Evolutionary conservation across 2,113 vertebrate species (phyloP).

Genomic region (Mirounga angustirostris): DNA sequence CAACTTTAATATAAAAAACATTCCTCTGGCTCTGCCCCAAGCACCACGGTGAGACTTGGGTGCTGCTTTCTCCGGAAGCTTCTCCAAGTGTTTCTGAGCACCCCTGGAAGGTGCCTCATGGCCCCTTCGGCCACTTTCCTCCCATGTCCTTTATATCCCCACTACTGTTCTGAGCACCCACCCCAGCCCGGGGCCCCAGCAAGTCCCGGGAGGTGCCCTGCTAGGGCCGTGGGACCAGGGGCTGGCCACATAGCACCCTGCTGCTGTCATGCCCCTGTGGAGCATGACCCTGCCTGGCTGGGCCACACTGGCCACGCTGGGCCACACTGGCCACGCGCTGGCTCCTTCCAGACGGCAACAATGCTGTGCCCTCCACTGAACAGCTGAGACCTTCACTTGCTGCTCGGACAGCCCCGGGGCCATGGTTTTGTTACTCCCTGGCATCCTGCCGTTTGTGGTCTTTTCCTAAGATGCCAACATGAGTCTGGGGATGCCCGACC

Average conservation of each 20-base stretch:
- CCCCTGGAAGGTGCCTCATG: background rate
- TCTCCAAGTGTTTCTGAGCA: background rate
- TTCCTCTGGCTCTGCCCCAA: background rate
- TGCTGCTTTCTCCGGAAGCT: background rate
- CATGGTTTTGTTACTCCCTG: background rate
- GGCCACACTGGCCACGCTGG: background rate
- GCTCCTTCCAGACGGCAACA: background rate
- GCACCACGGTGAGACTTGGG: background rate
- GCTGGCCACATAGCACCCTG: accelerated
- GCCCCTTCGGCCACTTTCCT: background rate
- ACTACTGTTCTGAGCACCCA: background rate
- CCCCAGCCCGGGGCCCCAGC: background rate
- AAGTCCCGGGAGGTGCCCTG: background rate
- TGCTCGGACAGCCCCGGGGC: background rate
- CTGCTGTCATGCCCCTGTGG: accelerated
- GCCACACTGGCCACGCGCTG: no score
- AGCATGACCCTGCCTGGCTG: no score
- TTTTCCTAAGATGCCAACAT: background rate
- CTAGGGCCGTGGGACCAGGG: background rate
- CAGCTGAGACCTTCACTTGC: background rate
- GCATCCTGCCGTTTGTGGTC: background rate
- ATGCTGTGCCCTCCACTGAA: background rate
- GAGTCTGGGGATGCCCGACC: background rate
- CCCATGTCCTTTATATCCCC: accelerated
- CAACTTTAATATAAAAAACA: background rate